Base-by-base conservation (phyloP, 2,113 vertebrate species). In the Antechinus flavipes region DNA sequence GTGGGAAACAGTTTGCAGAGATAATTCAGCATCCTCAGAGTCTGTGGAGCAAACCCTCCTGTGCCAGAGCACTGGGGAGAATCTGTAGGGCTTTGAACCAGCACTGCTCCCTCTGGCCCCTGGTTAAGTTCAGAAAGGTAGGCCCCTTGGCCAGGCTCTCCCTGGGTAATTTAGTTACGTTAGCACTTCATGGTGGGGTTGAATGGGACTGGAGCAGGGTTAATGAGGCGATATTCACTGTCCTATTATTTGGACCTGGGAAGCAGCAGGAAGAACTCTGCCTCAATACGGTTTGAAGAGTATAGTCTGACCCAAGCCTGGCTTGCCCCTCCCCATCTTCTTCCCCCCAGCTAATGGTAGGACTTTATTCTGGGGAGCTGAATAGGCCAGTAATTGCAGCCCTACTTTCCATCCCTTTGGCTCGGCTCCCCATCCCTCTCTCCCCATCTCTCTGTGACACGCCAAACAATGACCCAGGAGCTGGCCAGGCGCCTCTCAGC, bases 321-420 rank as follows among this genome's bases (percentile, higher is more conserved):
- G 95, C 98, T 98, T 97, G 97, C 27, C 94, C 58, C 93, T 97
- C 90, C 93, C 95, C 58, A 58, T 96, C 1, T 30, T 90, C 93
- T 95, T 95, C 94, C 96, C 23, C 93, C 94, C 95, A 54, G 89
- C 96, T 98, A 97, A 97, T 90, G 50, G 90, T 94, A 95, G 95
- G 94, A 68, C 97, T 98, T 98, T 97, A 98, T 98, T 98, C 97
- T 96, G 92, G 92, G 96, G 68, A 94, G 92, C 90, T 98, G 98
- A 98, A 98, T 97, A 97, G 97, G 92, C 93, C 93, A 25, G 96
- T 98, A 98, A 98, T 98, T 98, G 97, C 97, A 95, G 98, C 97
- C 89, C 97, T 96, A 91, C 92, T 98, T 98, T 54, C 54, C 0
- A 90, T 94, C 90, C 89, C 58, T 11, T 0, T 0, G 92, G 68